Evolutionary conservation across 1,140 invertebrate species (phyloP).

Genomic region (Ostrea edulis): DNA sequence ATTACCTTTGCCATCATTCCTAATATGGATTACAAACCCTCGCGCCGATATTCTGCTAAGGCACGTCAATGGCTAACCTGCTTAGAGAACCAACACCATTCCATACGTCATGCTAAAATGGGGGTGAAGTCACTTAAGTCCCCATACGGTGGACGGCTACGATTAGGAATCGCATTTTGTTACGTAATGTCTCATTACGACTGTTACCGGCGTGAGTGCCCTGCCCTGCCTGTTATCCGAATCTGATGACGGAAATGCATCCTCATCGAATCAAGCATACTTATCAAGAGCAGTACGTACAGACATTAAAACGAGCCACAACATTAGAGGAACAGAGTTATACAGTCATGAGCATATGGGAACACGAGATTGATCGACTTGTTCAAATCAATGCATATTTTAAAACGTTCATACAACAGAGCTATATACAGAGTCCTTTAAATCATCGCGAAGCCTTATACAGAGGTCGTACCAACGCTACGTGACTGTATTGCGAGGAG

Average conservation of each 20-base stretch:
- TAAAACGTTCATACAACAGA: background rate
- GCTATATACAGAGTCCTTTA: too few species aligned
- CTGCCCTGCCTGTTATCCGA: slow-evolving; percentile 53
- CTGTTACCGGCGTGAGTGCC: slow-evolving; percentile 62
- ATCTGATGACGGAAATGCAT: too few species aligned
- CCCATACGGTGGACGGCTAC: too few species aligned
- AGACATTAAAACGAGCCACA: background rate
- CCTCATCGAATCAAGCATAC: background rate
- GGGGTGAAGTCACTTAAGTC: slow-evolving; percentile 2
- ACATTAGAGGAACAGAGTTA: background rate
- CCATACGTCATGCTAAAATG: background rate
- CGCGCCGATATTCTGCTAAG: background rate
- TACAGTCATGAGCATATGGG: background rate
- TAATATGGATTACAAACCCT: background rate
- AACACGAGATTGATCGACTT: background rate
- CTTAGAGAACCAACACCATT: background rate
- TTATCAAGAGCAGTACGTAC: background rate
- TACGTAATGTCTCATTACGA: slow-evolving; percentile 59
- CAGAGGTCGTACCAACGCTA: too few species aligned
- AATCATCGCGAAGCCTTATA: too few species aligned
- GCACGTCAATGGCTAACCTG: slow-evolving; percentile 13
- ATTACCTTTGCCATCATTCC: slow-evolving; percentile 15
- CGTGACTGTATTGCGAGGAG: too few species aligned
- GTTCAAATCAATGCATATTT: background rate
- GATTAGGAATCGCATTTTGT: slow-evolving; percentile 28